phyloP scores from a whole-genome alignment of 64 coral and sea anemone genomes.

The Stichodactyla mertensii region DNA sequence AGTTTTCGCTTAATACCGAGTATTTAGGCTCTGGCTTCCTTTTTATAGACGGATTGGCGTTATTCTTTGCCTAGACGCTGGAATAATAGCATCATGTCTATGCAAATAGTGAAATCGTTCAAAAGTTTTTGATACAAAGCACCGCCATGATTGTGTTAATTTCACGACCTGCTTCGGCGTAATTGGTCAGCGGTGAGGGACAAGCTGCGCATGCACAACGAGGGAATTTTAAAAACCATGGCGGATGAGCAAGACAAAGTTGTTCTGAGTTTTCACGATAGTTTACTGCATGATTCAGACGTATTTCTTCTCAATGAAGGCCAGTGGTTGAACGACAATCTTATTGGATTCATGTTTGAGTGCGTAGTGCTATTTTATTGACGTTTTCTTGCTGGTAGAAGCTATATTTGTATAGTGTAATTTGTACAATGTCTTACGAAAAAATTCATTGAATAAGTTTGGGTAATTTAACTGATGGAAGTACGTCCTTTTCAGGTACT shows the following conservation, averaged over 20 bases:
- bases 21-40: background rate
- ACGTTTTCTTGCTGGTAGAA: background rate
- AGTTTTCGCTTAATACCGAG: background rate
- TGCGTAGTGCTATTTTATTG: constrained; percentile 26
- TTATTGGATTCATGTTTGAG: constrained; percentile 98
- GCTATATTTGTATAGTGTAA: background rate
- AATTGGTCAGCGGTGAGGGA: background rate
- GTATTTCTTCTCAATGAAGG: constrained; percentile 73
- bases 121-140: constrained; percentile 9
- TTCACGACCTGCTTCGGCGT: background rate
- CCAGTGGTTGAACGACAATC: constrained; percentile 83
- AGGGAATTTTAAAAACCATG: constrained; percentile 68
- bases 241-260: constrained; percentile 47
- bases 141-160: constrained; percentile 13
- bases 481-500: constrained; percentile 57
- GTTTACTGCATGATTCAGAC: constrained; percentile 83
- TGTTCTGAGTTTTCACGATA: constrained; percentile 90
- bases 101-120: background rate
- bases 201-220: constrained; percentile 43
- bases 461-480: background rate
- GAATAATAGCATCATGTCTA: background rate
- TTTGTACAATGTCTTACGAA: background rate
- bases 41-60: background rate
- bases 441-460: background rate
- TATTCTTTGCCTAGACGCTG: background rate